Conservation (phyloP, 2,888 invertebrate species). For the Idaea dimidiata region DNA sequence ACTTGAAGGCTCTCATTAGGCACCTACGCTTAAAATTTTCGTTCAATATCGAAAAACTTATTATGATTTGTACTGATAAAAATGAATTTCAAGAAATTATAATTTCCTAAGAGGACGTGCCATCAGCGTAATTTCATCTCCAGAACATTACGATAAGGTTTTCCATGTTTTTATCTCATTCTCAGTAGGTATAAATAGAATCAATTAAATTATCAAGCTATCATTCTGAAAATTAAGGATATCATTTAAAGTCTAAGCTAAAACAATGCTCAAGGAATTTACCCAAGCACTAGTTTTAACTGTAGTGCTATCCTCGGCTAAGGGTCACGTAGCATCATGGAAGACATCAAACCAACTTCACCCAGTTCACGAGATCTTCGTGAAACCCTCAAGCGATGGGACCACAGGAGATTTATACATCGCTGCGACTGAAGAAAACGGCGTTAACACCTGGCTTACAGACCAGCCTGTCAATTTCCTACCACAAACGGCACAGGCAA, state of each 20-base stretch:
- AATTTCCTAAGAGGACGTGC: constrained; percentile 25
- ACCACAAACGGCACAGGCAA: constrained; percentile 39
- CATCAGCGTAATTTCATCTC: constrained; percentile 4
- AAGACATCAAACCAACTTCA: constrained; percentile 48
- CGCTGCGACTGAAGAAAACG: constrained; percentile 68
- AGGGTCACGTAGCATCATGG: constrained; percentile 45
- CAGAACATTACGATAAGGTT: constrained; percentile 7
- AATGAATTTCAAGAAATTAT: constrained; percentile 1
- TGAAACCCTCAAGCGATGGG: constrained; percentile 68
- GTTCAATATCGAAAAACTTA: constrained; percentile 2
- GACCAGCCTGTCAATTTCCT: constrained; percentile 66
- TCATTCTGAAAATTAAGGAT: constrained; percentile 21
- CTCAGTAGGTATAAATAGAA: constrained; percentile 34
- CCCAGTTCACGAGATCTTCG: constrained; percentile 68
- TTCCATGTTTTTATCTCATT: constrained; percentile 9
- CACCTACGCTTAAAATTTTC: neutral
- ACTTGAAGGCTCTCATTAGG: no score
- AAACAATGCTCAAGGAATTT: constrained; percentile 29
- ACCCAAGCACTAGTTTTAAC: constrained; percentile 14
- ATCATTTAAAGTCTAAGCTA: constrained; percentile 1
- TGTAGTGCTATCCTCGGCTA: constrained; percentile 19
- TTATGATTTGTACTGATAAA: neutral
- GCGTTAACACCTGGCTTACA: constrained; percentile 62
- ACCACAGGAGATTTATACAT: constrained; percentile 71
- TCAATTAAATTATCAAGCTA: neutral